Percentiles rank a stretch among this genome's conserved stretches.
Conservation (phyloP, 2,888 invertebrate genomes). For the Anoncus sp. region DNA sequence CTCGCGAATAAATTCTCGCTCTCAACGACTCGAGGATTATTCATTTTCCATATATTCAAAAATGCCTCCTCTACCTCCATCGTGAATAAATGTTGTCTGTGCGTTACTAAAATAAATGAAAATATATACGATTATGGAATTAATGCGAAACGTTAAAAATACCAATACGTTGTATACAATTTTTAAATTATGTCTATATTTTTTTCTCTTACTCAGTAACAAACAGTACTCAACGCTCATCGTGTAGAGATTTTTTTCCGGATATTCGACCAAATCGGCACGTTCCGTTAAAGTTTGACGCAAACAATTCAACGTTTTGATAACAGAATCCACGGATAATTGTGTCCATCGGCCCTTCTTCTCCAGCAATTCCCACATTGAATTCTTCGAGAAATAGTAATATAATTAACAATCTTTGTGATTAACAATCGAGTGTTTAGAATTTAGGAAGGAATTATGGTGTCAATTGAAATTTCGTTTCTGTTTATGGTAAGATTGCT, state of each 20-base stretch:
- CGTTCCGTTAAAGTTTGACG: conserved; percentile 73
- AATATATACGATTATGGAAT: conserved; percentile 1
- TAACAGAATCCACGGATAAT: conserved; percentile 66
- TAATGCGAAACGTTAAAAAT: background rate
- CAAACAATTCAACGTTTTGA: conserved; percentile 69
- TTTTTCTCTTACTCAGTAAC: conserved; percentile 75
- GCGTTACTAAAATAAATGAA: conserved; percentile 72
- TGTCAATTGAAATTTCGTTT: no score
- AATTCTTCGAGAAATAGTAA: conserved; percentile 63
- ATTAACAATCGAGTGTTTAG: no score
- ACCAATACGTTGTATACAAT: background rate
- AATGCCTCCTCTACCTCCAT: conserved; percentile 73
- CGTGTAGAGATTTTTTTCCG: conserved; percentile 72
- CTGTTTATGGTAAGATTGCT: no score
- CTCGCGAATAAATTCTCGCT: conserved; percentile 72
- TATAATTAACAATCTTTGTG: no score
- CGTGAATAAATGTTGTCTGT: conserved; percentile 73
- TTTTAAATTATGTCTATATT: background rate
- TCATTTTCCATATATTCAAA: conserved; percentile 76
- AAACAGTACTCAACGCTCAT: conserved; percentile 78
- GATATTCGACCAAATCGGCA: conserved; percentile 71
- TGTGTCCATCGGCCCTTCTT: conserved; percentile 67
- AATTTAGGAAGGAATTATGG: no score
- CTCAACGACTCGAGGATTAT: conserved; percentile 66
- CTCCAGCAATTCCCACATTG: conserved; percentile 77